These are phyloP conservation scores for Epizoanthus ramosus DNA, from an alignment of 92 coral and sea anemone species.

Conservation along the genomic window DNA sequence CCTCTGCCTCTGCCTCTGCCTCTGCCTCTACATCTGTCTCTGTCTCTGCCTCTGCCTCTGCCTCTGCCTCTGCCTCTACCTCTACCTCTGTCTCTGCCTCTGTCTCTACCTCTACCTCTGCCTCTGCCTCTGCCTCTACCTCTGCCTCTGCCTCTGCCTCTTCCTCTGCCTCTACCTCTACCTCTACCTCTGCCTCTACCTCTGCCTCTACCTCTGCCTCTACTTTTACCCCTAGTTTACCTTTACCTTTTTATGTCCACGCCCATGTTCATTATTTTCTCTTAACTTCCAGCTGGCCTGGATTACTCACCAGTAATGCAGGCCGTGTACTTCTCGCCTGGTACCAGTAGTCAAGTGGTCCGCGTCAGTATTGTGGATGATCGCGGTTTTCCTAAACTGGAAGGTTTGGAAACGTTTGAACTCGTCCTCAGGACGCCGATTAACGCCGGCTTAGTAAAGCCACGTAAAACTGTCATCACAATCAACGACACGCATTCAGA, in stretches of 20 bases:
- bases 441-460: constrained; percentile 69
- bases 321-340: constrained; percentile 81
- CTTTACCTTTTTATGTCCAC: neutral
- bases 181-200: no score
- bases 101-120: no score
- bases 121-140: no score
- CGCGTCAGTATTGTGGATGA: constrained; percentile 88
- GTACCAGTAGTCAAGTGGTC: constrained; percentile 61
- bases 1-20: neutral
- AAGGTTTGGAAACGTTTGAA: constrained; percentile 84
- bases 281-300: constrained; percentile 60
- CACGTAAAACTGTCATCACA: constrained; percentile 59
- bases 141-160: no score
- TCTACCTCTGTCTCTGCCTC: no score
- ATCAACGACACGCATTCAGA: constrained; percentile 85
- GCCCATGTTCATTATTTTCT: neutral
- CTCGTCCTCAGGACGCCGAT: constrained; percentile 87
- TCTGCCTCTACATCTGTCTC: neutral
- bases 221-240: no score
- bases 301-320: constrained; percentile 90
- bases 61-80: no score
- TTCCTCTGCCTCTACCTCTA: no score
- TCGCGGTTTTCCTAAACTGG: constrained; percentile 85
- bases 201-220: no score
- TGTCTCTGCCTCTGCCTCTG: neutral